These are phyloP conservation scores for Adineta ricciae DNA, from an alignment of 2,888 invertebrate species.

Conservation along the genomic window DNA sequence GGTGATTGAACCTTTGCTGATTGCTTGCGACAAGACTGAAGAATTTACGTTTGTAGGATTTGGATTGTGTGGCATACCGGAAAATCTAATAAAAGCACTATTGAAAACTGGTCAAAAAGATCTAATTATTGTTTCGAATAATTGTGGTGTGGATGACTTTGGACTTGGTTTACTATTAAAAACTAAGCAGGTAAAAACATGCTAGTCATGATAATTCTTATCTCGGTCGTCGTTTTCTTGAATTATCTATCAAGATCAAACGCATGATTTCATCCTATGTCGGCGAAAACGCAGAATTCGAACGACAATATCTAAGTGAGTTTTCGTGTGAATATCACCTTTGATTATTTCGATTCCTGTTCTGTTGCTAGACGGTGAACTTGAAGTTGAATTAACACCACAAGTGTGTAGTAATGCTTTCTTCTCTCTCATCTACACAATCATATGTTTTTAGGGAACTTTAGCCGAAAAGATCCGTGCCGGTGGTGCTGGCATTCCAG, in stretches of 20 bases:
- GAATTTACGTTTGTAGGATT: no score
- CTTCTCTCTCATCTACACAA: neutral
- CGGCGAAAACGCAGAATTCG: constrained; percentile 95
- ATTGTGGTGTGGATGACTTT: constrained; percentile 88
- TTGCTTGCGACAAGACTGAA: no score
- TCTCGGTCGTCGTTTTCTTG: neutral
- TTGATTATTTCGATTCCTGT: neutral
- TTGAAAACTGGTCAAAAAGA: constrained; percentile 61
- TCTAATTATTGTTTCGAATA: constrained; percentile 85
- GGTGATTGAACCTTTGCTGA: no score
- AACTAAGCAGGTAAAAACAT: constrained; percentile 57
- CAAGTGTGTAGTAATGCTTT: constrained; percentile 56
- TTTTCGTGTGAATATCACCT: no score
- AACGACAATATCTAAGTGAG: constrained; percentile 70
- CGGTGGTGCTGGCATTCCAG: constrained; percentile 94
- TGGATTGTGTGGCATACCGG: no score
- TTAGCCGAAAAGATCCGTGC: constrained; percentile 87
- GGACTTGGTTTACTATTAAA: constrained; percentile 84
- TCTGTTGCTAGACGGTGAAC: constrained; percentile 60
- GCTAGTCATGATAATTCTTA: no score
- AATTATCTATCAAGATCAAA: constrained; percentile 58
- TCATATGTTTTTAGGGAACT: constrained; percentile 61
- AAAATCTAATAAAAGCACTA: no score
- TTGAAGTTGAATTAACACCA: constrained; percentile 74
- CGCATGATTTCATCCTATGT: constrained; percentile 94